These are phyloP conservation scores for Poecilobothrus nobilitatus DNA, from an alignment of 2,888 invertebrate species.

Conservation along the genomic window DNA sequence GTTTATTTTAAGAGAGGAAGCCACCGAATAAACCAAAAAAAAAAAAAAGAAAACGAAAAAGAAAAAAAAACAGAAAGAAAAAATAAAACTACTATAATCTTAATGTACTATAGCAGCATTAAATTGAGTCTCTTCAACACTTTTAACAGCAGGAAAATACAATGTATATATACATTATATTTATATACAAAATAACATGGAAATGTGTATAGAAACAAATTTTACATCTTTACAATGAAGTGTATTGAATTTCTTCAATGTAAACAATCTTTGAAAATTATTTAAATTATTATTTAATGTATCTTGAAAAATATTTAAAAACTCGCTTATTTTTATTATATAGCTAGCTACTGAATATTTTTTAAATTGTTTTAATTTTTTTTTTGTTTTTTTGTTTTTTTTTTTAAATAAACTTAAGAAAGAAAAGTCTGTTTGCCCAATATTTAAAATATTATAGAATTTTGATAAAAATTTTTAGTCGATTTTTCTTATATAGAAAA, in stretches of 20 bases:
- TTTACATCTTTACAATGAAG: neutral
- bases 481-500: too few relatives aligned
- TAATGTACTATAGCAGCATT: neutral
- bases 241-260: slow-evolving; percentile 1
- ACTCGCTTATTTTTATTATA: too few relatives aligned
- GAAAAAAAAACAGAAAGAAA: neutral
- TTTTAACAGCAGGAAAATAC: neutral
- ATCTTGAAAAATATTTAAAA: neutral
- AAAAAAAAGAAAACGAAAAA: neutral
- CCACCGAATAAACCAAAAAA: neutral
- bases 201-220: neutral
- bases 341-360: too few relatives aligned
- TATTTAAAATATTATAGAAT: too few relatives aligned
- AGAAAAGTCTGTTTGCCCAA: too few relatives aligned
- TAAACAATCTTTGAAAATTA: slow-evolving; percentile 4
- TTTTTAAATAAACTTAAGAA: too few relatives aligned
- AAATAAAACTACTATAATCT: neutral
- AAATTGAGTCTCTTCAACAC: neutral
- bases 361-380: too few relatives aligned
- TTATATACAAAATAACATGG: too few relatives aligned
- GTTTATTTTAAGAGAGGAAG: slow-evolving; percentile 4
- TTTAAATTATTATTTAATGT: neutral
- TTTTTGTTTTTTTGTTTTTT: too few relatives aligned
- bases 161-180: too few relatives aligned
- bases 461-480: too few relatives aligned